phyloP scores from a whole-genome alignment of 2,888 invertebrate genomes.

The Lissonota sp. region DNA sequence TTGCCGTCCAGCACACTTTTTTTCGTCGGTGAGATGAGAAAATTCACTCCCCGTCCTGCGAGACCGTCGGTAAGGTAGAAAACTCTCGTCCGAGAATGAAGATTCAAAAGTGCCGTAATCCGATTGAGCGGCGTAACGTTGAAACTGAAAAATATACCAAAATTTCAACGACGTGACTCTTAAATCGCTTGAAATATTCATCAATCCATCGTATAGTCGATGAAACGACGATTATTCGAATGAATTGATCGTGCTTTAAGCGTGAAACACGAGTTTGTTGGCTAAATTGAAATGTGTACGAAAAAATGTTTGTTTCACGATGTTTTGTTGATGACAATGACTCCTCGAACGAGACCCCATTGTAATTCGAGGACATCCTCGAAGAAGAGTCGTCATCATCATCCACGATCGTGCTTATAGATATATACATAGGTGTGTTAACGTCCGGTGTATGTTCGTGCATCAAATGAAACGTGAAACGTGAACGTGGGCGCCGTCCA shows the following conservation, averaged over 20 bases:
- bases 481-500: slow-evolving; percentile 48
- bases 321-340: slow-evolving; percentile 1
- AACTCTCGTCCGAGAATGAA: neutral
- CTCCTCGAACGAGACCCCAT: slow-evolving; percentile 36
- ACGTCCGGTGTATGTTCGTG: slow-evolving; percentile 54
- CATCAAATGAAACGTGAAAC: slow-evolving; percentile 54
- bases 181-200: too few relatives aligned
- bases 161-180: neutral
- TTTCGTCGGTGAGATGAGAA: too few relatives aligned
- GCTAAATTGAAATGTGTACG: neutral
- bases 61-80: slow-evolving; percentile 27
- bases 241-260: neutral
- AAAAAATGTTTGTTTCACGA: neutral
- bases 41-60: neutral
- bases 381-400: slow-evolving; percentile 21
- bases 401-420: slow-evolving; percentile 40
- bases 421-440: slow-evolving; percentile 53
- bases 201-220: too few relatives aligned
- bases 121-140: neutral
- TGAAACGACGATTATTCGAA: too few relatives aligned
- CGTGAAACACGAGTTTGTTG: neutral
- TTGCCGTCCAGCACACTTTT: too few relatives aligned
- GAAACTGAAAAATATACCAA: neutral
- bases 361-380: slow-evolving; percentile 56
- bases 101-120: neutral